These are phyloP conservation scores for Gadus macrocephalus DNA, from an alignment of 2,113 vertebrate genomes.

Conservation along the genomic window DNA sequence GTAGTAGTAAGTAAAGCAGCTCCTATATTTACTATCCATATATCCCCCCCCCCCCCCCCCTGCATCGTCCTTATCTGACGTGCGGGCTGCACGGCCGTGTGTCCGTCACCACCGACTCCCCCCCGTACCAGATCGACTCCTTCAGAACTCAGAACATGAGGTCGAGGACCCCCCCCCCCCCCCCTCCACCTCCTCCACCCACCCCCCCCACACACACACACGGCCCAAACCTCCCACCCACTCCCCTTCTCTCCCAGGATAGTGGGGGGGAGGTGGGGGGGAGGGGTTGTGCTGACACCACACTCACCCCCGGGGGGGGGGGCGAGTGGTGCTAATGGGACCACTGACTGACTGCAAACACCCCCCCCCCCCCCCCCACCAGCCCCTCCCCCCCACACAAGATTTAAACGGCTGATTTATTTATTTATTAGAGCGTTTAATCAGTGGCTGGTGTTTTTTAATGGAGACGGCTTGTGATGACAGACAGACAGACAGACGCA, in stretches of 20 bases:
- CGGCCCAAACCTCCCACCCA: too few relatives aligned
- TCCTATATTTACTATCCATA: too few relatives aligned
- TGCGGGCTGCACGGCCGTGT: too few relatives aligned
- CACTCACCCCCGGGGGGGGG: slow-evolving; percentile 50
- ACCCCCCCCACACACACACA: too few relatives aligned
- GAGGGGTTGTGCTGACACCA: slow-evolving; percentile 41
- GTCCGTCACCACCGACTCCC: too few relatives aligned
- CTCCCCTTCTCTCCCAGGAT: background rate
- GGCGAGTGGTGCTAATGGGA: slow-evolving; percentile 49
- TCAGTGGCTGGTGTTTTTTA: slow-evolving; percentile 39
- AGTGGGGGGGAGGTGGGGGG: background rate
- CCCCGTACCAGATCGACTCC: too few relatives aligned
- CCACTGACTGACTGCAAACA: slow-evolving; percentile 37
- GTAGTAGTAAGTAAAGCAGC: too few relatives aligned
- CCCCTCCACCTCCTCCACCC: too few relatives aligned
- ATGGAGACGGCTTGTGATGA: slow-evolving; percentile 20
- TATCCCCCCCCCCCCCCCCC: too few relatives aligned
- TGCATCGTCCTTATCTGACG: too few relatives aligned
- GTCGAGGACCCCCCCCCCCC: too few relatives aligned
- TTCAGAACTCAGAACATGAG: too few relatives aligned
- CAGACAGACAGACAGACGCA: slow-evolving; percentile 25
- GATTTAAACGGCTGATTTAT: slow-evolving; percentile 50
- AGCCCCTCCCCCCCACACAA: slow-evolving; percentile 18
- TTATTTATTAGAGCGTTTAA: slow-evolving; percentile 50
- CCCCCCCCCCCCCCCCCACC: background rate